These are phyloP conservation scores for Tachina fera DNA, from an alignment of 2,888 invertebrate genomes.

Conservation along the genomic window DNA sequence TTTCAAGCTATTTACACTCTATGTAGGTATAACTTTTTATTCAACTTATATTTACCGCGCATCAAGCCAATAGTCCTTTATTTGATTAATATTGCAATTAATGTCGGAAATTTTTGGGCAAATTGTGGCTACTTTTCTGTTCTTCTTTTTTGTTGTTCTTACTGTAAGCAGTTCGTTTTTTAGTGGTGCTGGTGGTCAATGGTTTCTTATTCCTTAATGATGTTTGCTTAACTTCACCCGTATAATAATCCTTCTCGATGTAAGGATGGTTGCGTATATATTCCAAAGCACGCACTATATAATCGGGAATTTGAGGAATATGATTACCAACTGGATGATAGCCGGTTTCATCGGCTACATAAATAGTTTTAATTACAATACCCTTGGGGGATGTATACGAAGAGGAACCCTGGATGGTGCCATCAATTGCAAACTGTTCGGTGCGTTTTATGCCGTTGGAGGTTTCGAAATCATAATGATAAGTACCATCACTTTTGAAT, in stretches of 20 bases:
- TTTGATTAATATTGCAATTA: conserved; percentile 16
- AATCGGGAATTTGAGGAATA: conserved; percentile 78
- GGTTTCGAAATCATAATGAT: conserved; percentile 77
- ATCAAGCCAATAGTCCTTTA: background rate
- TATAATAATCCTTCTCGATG: conserved; percentile 76
- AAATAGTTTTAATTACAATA: conserved; percentile 75
- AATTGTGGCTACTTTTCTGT: conserved; percentile 26
- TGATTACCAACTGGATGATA: conserved; percentile 79
- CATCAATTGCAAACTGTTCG: conserved; percentile 76
- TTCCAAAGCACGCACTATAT: conserved; percentile 77
- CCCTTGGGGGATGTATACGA: conserved; percentile 79
- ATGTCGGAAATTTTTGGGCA: conserved; percentile 51
- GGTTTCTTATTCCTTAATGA: conserved; percentile 48
- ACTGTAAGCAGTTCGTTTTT: background rate
- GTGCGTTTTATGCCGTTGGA: conserved; percentile 77
- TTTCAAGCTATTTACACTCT: too few species aligned
- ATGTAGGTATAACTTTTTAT: background rate
- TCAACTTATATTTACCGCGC: background rate
- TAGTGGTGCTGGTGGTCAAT: conserved; percentile 4
- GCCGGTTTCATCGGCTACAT: conserved; percentile 78
- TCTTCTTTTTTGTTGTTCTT: conserved; percentile 18
- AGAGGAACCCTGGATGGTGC: conserved; percentile 76
- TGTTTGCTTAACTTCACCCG: conserved; percentile 75
- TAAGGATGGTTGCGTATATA: conserved; percentile 79
- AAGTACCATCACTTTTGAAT: conserved; percentile 76